Evolutionary conservation across 2,113 vertebrate genomes (phyloP).

Genomic region (Nothoprocta perdicaria): DNA sequence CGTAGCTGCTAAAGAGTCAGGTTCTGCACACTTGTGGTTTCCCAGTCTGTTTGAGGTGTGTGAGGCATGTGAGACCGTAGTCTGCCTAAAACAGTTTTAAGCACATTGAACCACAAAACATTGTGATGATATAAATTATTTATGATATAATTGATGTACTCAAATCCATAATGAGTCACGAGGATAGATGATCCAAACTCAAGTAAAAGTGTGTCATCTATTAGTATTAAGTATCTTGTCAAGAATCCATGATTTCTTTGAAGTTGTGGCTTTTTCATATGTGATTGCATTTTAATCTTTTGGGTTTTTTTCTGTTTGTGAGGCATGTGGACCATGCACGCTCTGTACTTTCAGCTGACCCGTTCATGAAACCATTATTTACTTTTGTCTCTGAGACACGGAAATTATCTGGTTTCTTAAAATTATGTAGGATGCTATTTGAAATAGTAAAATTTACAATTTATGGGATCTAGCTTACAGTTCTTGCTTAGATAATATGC

Average conservation of each 20-base stretch:
- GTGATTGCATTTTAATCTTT: conserved; percentile 56
- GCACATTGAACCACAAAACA: conserved; percentile 42
- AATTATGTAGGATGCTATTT: background rate
- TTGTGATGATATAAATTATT: conserved; percentile 72
- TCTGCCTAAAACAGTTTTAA: conserved; percentile 29
- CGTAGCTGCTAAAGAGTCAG: background rate
- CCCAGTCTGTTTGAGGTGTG: background rate
- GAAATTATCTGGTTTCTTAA: conserved; percentile 22
- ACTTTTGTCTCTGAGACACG: background rate
- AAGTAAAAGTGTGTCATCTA: conserved; percentile 64
- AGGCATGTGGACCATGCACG: background rate
- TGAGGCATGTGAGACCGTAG: background rate
- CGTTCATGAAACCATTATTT: background rate
- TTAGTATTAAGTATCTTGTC: conserved; percentile 68
- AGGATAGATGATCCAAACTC: conserved; percentile 65
- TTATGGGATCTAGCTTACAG: background rate
- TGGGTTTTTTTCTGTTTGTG: background rate
- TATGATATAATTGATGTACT: conserved; percentile 69
- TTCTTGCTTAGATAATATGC: background rate
- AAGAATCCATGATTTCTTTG: conserved; percentile 47
- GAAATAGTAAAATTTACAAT: background rate
- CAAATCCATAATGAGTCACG: conserved; percentile 61
- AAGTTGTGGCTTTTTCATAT: conserved; percentile 42
- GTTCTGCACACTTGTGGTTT: background rate
- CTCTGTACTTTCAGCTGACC: conserved; percentile 8